phyloP scores from a whole-genome alignment of 2,113 vertebrate species.

The Pongo pygmaeus region DNA sequence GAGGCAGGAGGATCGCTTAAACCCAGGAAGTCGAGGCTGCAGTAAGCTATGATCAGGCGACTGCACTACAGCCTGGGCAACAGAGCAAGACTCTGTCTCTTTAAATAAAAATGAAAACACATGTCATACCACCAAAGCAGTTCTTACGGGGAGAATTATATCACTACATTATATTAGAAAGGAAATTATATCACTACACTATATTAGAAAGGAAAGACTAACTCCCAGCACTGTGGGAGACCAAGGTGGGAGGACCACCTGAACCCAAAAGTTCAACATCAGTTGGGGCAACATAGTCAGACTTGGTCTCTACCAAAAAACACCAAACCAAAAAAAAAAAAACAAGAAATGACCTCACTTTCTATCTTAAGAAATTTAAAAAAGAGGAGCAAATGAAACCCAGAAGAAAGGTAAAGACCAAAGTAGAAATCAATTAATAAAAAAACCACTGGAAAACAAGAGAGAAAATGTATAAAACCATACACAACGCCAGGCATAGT shows the following conservation, averaged over 20 bases:
- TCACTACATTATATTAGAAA: background rate
- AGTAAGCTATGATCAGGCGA: no score
- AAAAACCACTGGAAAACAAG: background rate
- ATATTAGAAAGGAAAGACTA: background rate
- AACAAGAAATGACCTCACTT: background rate
- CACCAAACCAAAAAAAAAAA: no score
- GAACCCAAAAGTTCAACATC: no score
- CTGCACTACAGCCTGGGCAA: no score
- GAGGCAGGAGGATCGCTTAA: no score
- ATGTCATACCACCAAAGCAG: background rate
- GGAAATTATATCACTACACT: background rate
- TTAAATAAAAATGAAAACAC: background rate
- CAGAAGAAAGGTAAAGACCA: background rate
- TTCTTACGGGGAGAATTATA: background rate
- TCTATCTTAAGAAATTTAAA: background rate
- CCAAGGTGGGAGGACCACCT: no score
- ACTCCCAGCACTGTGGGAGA: background rate
- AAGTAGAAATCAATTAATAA: background rate
- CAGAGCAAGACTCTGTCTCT: no score
- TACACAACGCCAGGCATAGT: background rate
- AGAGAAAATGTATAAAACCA: background rate
- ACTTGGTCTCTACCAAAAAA: no score
- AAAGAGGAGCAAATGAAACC: background rate
- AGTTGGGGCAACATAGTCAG: no score
- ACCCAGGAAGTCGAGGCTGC: no score